Base-by-base conservation (phyloP, 2,797 vertebrate genomes). In the Chelon labrosus region DNA sequence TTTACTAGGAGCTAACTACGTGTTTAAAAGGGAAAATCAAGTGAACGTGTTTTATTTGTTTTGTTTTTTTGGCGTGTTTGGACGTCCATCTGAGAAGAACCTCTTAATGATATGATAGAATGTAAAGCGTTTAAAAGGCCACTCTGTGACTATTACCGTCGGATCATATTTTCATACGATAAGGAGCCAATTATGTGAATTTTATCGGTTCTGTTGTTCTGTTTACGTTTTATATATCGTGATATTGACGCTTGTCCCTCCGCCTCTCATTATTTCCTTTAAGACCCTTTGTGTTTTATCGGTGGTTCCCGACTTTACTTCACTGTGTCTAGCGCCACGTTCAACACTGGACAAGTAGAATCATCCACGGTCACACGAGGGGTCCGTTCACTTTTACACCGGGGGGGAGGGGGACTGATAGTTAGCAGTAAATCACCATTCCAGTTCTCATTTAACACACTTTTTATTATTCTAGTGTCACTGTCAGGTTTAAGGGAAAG, bases 221-320 rank as follows among this genome's bases (percentile, higher is more conserved):
- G 67, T 79, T 89, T 83, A 80, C 59, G 85, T 88, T 88, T 90
- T 87, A 77, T 83, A 44, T 83, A 44, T 44, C 27, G 79, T 85
- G 77, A 81, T 85, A 63, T 84, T 69, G 67, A 72, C 70, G 65
- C 73, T 82, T 39, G 53, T 72, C 70, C 74, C 22, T 71, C 10
- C 77, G 50, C 14, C 55, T 63, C 0, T 50, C 13, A 17, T 31
- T 65, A 71, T 64, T 44, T 70, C 59, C 64, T 65, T 49, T 62
- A 20, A 53, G 12, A 35, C 31, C 19, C 7, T 41, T 16, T 52
- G 37, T 47, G 20, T 47, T 66, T 57, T 7, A 17, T 27, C 4
- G 3, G 3, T 35, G 10, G 51, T 41, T 56, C 14, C 22, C 11
- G 51, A 38, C 47, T 70, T 44, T 44, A 63, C 20, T 53, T 35